Base-by-base conservation (phyloP, 2,113 vertebrate species). In the Sceloporus undulatus region DNA sequence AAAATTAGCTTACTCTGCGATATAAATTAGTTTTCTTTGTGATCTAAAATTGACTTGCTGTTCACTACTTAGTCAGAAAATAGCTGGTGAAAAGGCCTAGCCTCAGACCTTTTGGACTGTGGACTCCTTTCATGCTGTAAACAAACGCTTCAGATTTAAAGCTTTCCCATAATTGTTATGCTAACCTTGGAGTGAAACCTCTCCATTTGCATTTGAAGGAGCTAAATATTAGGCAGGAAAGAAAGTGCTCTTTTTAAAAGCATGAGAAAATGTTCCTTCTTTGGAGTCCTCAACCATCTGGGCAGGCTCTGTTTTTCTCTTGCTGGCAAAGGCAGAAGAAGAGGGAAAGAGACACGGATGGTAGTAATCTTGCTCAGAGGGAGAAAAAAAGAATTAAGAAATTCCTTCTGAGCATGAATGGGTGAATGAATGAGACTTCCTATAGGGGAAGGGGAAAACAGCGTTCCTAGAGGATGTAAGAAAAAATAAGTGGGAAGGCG, bases 141-240 rank as follows among this genome's bases (percentile, higher is more conserved):
- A 98, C 98, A 98, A 98, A 98, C 97, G 98, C 98, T 97, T 97
- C 96, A 98, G 98, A 98, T 98, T 98, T 98, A 97, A 98, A 98
- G 98, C 98, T 98, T 98, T 98, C 98, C 97, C 98, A 98, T 98
- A 97, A 98, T 98, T 98, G 98, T 98, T 98, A 98, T 98, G 98
- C 98, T 99, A 99, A 99, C 98, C 98, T 98, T 98, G 97, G 98
- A 98, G 98, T 94, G 92, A 97, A 98, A 98, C 98, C 98, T 97
- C 97, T 95, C 96, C 97, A 99, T 99, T 99, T 99, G 98, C 98
- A 99, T 99, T 98, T 99, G 98, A 99, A 99, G 98, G 98, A 98
- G 97, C 98, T 98, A 99, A 98, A 99, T 99, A 98, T 99, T 98
- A 98, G 98, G 98, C 97, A 98, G 98, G 98, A 98, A 98, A 98